Percentiles rank a stretch among this genome's conserved stretches.
These are phyloP conservation scores for Aphidius gifuensis DNA, from an alignment of 1,140 invertebrate species.

Conservation along the genomic window DNA sequence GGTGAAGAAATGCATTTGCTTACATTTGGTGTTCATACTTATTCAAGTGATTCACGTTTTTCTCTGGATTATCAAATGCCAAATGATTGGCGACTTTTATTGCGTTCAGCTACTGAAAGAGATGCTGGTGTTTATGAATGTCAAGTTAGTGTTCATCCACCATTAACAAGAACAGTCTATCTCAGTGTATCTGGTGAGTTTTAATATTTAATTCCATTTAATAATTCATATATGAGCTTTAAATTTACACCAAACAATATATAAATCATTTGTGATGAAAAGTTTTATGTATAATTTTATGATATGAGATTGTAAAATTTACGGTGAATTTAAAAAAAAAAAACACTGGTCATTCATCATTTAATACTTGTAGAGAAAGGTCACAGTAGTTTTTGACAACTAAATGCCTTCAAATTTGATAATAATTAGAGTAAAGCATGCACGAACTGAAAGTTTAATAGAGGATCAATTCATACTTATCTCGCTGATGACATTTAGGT, in stretches of 20 bases:
- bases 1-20: constrained; percentile 72
- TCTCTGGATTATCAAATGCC: constrained; percentile 69
- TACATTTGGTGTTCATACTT: constrained; percentile 74
- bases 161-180: constrained; percentile 68
- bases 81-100: constrained; percentile 75
- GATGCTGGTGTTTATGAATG: constrained; percentile 78
- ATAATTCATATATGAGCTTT: not conserved
- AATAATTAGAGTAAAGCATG: constrained; percentile 17
- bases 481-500: too few species aligned
- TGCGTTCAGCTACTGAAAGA: constrained; percentile 69
- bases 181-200: constrained; percentile 73
- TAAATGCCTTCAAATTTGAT: constrained; percentile 19
- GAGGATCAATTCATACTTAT: not conserved
- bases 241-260: not conserved
- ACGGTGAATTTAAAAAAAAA: not conserved
- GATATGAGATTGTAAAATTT: not conserved
- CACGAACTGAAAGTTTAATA: not conserved
- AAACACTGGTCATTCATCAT: constrained; percentile 16
- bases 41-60: constrained; percentile 76
- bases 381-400: constrained; percentile 15
- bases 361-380: constrained; percentile 4
- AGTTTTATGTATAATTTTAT: not conserved
- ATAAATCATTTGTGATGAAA: constrained; percentile 1
- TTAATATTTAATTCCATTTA: not conserved
- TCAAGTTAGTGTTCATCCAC: constrained; percentile 76